Evolutionary conservation across 2,113 vertebrate genomes (phyloP).

Genomic region (Meles meles): DNA sequence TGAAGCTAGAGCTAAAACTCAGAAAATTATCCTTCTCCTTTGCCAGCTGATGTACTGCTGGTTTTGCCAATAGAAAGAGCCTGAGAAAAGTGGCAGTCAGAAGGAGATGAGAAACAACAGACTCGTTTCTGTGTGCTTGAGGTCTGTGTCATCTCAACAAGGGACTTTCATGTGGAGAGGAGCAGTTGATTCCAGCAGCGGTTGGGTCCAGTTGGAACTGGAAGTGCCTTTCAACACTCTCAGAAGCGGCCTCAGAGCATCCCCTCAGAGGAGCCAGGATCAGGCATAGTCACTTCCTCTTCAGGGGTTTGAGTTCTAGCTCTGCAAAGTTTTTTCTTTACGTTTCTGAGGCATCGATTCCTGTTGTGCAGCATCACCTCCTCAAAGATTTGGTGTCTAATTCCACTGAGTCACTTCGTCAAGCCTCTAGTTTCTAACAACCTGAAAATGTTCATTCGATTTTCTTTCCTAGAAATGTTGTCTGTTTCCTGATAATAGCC

Average conservation of each 20-base stretch:
- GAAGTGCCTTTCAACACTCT: not conserved
- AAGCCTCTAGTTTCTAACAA: not conserved
- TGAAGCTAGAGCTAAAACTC: not conserved
- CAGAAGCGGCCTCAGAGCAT: not conserved
- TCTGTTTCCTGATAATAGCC: not conserved
- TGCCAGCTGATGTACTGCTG: not conserved
- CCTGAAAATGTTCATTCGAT: not conserved
- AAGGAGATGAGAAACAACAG: not conserved
- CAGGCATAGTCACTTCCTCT: not conserved
- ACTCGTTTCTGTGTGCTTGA: not conserved
- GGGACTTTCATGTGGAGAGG: not conserved
- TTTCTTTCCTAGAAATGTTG: not conserved
- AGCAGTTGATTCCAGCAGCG: not conserved
- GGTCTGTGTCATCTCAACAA: not conserved
- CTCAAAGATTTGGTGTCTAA: not conserved
- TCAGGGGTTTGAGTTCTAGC: not conserved
- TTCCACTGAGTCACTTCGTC: not conserved
- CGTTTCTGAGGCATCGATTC: not conserved
- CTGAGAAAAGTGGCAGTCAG: not conserved
- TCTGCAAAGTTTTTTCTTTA: not conserved
- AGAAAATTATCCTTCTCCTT: not conserved
- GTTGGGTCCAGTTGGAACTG: not conserved
- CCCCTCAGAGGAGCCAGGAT: not conserved
- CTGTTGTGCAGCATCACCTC: not conserved
- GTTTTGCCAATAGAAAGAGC: not conserved